Conservation (phyloP, 2,113 vertebrate species). For the Petrocephalus microphthalmus region DNA sequence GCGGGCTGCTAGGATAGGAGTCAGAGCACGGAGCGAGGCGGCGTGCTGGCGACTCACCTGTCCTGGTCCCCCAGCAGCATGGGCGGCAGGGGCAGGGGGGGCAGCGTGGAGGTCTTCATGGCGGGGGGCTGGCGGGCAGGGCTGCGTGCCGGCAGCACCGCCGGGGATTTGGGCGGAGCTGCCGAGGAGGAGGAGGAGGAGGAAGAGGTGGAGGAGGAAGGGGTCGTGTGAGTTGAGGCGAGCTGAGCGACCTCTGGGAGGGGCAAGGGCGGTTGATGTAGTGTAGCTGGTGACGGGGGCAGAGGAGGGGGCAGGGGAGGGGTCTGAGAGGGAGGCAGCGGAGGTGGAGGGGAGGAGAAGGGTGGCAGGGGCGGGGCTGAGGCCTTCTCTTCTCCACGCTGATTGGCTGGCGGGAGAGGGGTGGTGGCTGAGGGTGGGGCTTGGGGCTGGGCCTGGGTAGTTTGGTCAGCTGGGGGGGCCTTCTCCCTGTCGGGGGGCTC, state of each 20-base stretch:
- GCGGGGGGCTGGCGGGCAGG: conserved; percentile 70
- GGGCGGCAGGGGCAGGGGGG: conserved; percentile 86
- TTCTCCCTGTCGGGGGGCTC: conserved; percentile 38
- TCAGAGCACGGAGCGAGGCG: neutral
- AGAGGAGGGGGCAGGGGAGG: conserved; percentile 65
- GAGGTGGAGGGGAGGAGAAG: conserved; percentile 52
- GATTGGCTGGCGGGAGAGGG: conserved; percentile 15
- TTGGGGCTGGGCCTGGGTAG: conserved; percentile 25
- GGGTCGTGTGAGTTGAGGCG: conserved; percentile 36
- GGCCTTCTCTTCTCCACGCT: conserved; percentile 54
- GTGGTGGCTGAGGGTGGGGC: conserved; percentile 11
- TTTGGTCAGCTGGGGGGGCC: conserved; percentile 22
- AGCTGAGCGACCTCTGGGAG: conserved; percentile 62
- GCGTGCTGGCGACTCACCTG: conserved; percentile 67
- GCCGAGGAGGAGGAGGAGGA: conserved; percentile 30
- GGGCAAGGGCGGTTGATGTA: conserved; percentile 58
- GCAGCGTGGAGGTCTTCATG: conserved; percentile 90
- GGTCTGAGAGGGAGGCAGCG: conserved; percentile 55
- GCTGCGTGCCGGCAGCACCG: conserved; percentile 60
- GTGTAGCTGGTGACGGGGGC: conserved; percentile 43
- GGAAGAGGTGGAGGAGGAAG: conserved; percentile 43
- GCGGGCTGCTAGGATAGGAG: neutral
- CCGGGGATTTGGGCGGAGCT: conserved; percentile 74
- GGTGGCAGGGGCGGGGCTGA: conserved; percentile 48
- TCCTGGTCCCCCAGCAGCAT: conserved; percentile 83